These are phyloP conservation scores for Rhabdophis nuchalis DNA, from an alignment of 2,797 vertebrate genomes.

Conservation along the genomic window DNA sequence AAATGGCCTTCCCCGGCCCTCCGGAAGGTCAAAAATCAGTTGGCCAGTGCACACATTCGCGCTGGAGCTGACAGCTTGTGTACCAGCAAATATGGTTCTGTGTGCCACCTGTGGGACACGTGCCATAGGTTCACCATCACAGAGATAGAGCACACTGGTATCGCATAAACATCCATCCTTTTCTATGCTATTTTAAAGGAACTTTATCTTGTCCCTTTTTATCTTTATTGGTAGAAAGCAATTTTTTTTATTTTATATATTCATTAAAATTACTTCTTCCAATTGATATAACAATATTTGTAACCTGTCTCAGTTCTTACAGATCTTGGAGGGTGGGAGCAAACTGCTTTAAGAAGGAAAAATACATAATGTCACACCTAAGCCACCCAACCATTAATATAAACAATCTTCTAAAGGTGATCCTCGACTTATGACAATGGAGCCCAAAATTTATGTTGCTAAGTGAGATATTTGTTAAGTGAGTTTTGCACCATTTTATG, in stretches of 20 bases:
- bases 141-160: not conserved
- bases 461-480: too few relatives aligned
- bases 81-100: too few relatives aligned
- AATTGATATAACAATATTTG: not conserved
- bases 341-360: not conserved
- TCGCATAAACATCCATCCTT: not conserved
- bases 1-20: too few relatives aligned
- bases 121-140: too few relatives aligned
- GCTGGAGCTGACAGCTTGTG: too few relatives aligned
- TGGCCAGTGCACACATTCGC: too few relatives aligned
- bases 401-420: not conserved
- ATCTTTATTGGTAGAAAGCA: not conserved
- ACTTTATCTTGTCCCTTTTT: not conserved
- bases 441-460: too few relatives aligned
- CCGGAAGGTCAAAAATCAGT: too few relatives aligned
- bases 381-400: not conserved
- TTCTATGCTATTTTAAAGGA: not conserved
- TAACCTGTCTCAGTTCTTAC: not conserved
- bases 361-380: not conserved
- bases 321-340: not conserved
- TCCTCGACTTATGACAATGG: too few relatives aligned
- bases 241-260: not conserved
- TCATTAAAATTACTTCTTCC: not conserved
- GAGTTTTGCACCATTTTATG: too few relatives aligned
- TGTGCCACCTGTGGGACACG: too few relatives aligned